phyloP scores from a whole-genome alignment of 2,888 invertebrate species.

The Bembecia ichneumoniformis region DNA sequence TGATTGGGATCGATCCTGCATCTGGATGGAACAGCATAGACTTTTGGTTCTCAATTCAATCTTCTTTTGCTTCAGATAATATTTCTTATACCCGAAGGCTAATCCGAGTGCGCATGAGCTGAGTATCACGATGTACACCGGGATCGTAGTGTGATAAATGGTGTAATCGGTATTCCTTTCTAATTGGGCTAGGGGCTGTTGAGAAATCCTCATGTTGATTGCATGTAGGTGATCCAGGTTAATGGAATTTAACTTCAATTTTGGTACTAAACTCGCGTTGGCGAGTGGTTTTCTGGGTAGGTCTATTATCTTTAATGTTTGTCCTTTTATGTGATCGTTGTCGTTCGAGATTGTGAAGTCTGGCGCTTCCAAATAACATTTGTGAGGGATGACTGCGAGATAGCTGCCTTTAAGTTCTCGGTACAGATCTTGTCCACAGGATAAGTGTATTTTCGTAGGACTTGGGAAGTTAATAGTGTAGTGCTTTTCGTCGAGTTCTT shows the following conservation, averaged over 20 bases:
- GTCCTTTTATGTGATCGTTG: background rate
- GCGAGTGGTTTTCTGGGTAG: background rate
- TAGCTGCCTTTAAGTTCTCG: conserved; percentile 12
- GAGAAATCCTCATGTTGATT: no score
- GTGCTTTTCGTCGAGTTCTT: conserved; percentile 14
- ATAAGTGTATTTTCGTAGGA: conserved; percentile 11
- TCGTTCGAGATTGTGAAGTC: conserved; percentile 3
- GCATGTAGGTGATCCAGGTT: background rate
- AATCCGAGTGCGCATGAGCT: background rate
- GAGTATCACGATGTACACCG: background rate
- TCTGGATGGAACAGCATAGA: background rate
- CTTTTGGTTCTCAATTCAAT: background rate
- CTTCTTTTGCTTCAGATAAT: background rate
- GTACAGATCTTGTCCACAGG: conserved; percentile 13
- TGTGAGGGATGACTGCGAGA: conserved; percentile 8
- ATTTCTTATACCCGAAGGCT: no score
- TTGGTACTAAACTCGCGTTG: background rate
- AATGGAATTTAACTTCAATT: background rate
- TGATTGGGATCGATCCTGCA: background rate
- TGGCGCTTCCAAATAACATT: conserved; percentile 5
- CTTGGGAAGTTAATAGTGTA: conserved; percentile 12
- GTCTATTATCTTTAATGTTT: no score
- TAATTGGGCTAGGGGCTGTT: background rate
- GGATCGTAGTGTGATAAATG: background rate
- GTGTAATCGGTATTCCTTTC: background rate